Base-by-base conservation (phyloP, 2,888 invertebrate genomes). In the Hypercompe scribonia region DNA sequence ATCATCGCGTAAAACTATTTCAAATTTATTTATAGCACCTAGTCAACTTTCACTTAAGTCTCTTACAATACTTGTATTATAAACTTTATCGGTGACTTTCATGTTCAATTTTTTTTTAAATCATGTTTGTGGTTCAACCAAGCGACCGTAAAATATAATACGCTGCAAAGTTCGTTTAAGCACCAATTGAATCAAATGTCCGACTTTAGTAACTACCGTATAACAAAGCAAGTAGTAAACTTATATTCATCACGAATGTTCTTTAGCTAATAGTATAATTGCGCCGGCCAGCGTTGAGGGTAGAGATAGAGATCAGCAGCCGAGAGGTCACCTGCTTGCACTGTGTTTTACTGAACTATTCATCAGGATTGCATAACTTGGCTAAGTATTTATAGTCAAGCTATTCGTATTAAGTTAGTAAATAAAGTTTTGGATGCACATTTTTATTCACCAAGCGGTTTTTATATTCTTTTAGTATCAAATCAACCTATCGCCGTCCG, bases 251-350 rank as follows among this genome's bases (percentile, higher is more conserved):
- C 75, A 81, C 79, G 73, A 86, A 84, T 90, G 89, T 91, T 89
- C 87, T 89, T 86, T 87, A 86, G 79, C 83, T 91, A 90, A 91
- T 91, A 88, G 88, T 93, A 89, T 92, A 93, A 93, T 93, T 92
- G 90, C 90, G 86, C 84, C 85, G 88, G 78, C 84, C 84, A 86
- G 86, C 87, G 89, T 90, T 91, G 86, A 88, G 82, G 86, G 81
- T 83, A 82, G 85, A 88, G 93, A 93, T 93, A 92, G 85, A 83
- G 87, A 93, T 92, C 93, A 88, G 86, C 81, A 78, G 80, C 75
- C 80, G 78, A 88, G 92, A 92, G 93, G 93, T 93, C 92, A 91
- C 86, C 84, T 81, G 86, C 80, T 81, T 83, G 88, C 84, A 81
- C 87, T 82, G 87, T 87, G 89, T 87, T 90, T 89, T 89, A 88